These are phyloP conservation scores for Polyommatus iphigenia DNA, from an alignment of 2,888 invertebrate genomes.

Conservation along the genomic window DNA sequence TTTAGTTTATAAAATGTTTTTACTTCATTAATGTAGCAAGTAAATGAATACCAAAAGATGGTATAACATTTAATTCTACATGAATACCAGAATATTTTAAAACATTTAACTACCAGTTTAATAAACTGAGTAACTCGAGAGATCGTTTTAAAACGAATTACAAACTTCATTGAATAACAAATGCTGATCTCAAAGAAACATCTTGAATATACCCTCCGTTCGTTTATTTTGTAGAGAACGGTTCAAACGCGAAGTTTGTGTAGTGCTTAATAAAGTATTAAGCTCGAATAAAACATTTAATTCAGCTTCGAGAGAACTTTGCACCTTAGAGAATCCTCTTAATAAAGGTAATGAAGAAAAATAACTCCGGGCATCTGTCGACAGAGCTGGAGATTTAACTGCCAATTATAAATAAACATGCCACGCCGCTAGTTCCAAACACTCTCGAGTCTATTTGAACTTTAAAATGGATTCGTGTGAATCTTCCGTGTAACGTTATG, in stretches of 20 bases:
- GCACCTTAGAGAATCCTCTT: slow-evolving; percentile 30
- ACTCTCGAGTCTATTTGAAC: slow-evolving; percentile 8
- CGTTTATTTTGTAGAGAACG: background rate
- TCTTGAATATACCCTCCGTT: slow-evolving; percentile 7
- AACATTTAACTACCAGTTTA: background rate
- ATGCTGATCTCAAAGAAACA: slow-evolving; percentile 9
- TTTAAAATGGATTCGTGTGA: slow-evolving; percentile 2
- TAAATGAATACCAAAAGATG: background rate
- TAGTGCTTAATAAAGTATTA: slow-evolving; percentile 28
- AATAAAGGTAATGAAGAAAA: slow-evolving; percentile 31
- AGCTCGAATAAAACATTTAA: slow-evolving; percentile 28
- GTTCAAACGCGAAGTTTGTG: background rate
- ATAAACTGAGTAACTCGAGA: background rate
- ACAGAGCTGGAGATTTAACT: slow-evolving; percentile 3
- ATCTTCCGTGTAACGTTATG: background rate
- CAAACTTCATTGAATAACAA: slow-evolving; percentile 1
- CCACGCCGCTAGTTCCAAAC: background rate
- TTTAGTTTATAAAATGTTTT: too few species aligned
- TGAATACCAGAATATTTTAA: background rate
- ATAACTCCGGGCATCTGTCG: slow-evolving; percentile 23
- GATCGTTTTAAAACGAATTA: background rate
- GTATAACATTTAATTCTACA: background rate
- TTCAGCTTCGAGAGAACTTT: slow-evolving; percentile 27
- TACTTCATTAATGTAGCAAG: too few species aligned
- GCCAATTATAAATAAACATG: slow-evolving; percentile 20